A percentile compares a stretch with the other conserved stretches of the same genome.
Conservation (phyloP, 2,888 invertebrate genomes). For the Lasioglossum leucozonium region DNA sequence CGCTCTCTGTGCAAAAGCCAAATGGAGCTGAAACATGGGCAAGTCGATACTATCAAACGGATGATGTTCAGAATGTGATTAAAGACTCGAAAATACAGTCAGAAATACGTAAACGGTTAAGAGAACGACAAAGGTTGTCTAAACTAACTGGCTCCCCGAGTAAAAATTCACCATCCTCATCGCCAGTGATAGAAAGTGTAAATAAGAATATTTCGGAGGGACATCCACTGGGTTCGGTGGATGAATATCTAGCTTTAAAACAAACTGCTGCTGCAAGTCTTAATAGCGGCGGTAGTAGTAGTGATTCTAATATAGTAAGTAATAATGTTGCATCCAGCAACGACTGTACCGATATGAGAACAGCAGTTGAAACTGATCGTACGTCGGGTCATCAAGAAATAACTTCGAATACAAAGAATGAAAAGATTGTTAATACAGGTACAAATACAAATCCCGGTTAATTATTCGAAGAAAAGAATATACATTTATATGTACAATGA, state of each 20-base stretch:
- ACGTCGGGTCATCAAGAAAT: neutral
- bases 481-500: neutral
- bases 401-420: neutral
- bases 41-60: conserved; percentile 82
- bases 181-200: conserved; percentile 36
- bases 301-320: conserved; percentile 14
- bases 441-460: conserved; percentile 29
- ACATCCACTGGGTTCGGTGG: conserved; percentile 81
- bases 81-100: conserved; percentile 84
- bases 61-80: conserved; percentile 82
- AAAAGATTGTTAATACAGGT: neutral
- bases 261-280: conserved; percentile 40
- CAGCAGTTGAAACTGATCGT: conserved; percentile 8
- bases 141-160: conserved; percentile 78
- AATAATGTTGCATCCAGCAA: conserved; percentile 10
- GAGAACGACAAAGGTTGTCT: conserved; percentile 81
- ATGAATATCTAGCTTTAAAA: conserved; percentile 82
- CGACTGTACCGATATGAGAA: conserved; percentile 7
- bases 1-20: conserved; percentile 36
- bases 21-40: conserved; percentile 81
- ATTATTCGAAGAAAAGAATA: neutral
- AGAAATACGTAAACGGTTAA: conserved; percentile 82
- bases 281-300: conserved; percentile 23
- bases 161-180: conserved; percentile 41
- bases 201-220: conserved; percentile 50